Base-by-base conservation (phyloP, 2,888 invertebrate species). In the Agriopis leucophaearia region DNA sequence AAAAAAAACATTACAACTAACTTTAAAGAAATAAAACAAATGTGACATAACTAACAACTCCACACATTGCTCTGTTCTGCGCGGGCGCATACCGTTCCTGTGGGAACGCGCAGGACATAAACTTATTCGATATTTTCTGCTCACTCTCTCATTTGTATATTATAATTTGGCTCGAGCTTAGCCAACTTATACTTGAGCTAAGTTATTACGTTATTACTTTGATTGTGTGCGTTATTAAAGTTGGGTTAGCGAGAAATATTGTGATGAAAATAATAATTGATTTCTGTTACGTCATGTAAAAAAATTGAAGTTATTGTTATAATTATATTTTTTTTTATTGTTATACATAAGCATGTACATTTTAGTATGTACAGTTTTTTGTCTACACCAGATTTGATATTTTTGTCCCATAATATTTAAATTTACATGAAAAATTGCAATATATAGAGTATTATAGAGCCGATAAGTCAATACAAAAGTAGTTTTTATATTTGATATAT, bases 101-200 rank as follows among this genome's bases (percentile, higher is more conserved):
- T 94, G 94, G 92, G 93, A 94, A 94, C 92, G 89, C 82, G 82
- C 90, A 83, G 85, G 90, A 92, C 92, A 90, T 92, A 92, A 94
- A 93, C 92, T 88, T 91, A 92, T 92, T 90, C 86, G 91, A 91
- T 92, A 91, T 92, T 91, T 91, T 93, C 91, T 92, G 92, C 92
- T 91, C 88, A 90, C 87, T 90, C 88, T 85, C 89, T 93, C 92
- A 92, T 92, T 93, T 91, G 90, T 93, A 90, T 93, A 92, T 92
- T 93, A 91, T 93, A 92, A 92, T 93, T 93, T 90, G 90, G 87
- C 82, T 76, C 82, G 78, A 82, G 82, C 80, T 81, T 80, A 78
- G 78, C 78, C 76, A 77, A 70, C 74, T 59, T 57, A 67, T 67
- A 66, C 66, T 75, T 81, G 76, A 80, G 80, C 82, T 87, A 86